Percentiles rank a stretch among this genome's conserved stretches.
Evolutionary conservation across 2,888 invertebrate genomes (phyloP).

Genomic region (Hirtodrosophila trivittata): DNA sequence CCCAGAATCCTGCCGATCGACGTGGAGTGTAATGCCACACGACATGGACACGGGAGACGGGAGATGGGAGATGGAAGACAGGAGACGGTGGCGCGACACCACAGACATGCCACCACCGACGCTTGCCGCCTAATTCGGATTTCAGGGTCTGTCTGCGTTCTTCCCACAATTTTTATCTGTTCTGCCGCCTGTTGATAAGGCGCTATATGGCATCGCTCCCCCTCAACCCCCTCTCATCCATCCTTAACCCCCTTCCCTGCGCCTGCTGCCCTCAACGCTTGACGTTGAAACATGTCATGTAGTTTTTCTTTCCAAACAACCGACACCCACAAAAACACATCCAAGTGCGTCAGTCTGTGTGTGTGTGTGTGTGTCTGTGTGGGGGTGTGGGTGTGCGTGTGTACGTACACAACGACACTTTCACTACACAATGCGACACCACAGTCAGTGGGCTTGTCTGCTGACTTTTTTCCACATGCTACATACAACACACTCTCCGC

Average conservation of each 20-base stretch:
- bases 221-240: background rate
- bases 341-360: conserved; percentile 1
- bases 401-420: conserved; percentile 35
- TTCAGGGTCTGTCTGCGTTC: conserved; percentile 42
- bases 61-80: too few relatives aligned
- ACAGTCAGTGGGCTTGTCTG: conserved; percentile 43
- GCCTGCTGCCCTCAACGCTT: conserved; percentile 22
- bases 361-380: conserved; percentile 8
- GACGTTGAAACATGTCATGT: conserved; percentile 67
- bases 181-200: conserved; percentile 64
- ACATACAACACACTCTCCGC: conserved; percentile 21
- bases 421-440: conserved; percentile 60
- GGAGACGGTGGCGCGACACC: conserved; percentile 7
- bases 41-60: conserved; percentile 16
- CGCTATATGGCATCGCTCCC: conserved; percentile 10
- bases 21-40: conserved; percentile 35
- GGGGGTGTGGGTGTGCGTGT: background rate
- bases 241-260: conserved; percentile 2
- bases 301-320: conserved; percentile 61
- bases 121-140: conserved; percentile 54
- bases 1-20: conserved; percentile 54
- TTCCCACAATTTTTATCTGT: conserved; percentile 42
- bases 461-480: conserved; percentile 43
- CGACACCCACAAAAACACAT: conserved; percentile 38
- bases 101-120: conserved; percentile 15